Conservation (phyloP, 1,140 invertebrate species). For the Drosophila funebris region DNA sequence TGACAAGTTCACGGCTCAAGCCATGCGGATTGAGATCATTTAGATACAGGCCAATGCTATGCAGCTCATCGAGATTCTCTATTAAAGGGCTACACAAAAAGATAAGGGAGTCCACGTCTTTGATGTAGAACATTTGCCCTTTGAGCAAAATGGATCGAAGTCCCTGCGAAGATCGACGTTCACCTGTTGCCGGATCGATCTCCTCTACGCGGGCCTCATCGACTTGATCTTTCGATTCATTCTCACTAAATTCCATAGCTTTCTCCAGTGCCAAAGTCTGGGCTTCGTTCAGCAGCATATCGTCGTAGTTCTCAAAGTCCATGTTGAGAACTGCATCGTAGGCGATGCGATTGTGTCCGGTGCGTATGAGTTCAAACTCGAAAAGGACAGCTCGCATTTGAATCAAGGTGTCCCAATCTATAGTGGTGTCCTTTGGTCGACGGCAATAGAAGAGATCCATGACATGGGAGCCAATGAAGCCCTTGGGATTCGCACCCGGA, state of each 20-base stretch:
- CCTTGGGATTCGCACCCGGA: slow-evolving; percentile 81
- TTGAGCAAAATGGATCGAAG: slow-evolving; percentile 89
- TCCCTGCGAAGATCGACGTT: slow-evolving; percentile 88
- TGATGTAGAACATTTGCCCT: slow-evolving; percentile 93
- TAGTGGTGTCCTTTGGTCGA: slow-evolving; percentile 89
- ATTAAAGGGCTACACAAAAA: slow-evolving; percentile 95
- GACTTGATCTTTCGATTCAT: slow-evolving; percentile 27
- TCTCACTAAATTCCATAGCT: slow-evolving; percentile 53
- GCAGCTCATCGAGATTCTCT: slow-evolving; percentile 92
- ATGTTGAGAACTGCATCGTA: slow-evolving; percentile 72
- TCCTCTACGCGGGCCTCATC: slow-evolving; percentile 44
- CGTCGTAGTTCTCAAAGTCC: slow-evolving; percentile 76
- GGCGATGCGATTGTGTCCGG: slow-evolving; percentile 67
- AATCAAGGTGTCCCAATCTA: slow-evolving; percentile 90
- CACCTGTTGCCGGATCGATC: slow-evolving; percentile 71
- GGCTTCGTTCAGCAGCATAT: slow-evolving; percentile 71
- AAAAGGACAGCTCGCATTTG: slow-evolving; percentile 90
- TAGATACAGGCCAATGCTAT: slow-evolving; percentile 90
- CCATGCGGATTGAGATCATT: slow-evolving; percentile 95
- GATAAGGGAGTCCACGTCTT: slow-evolving; percentile 90
- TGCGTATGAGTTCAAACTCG: slow-evolving; percentile 89
- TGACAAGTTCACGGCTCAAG: slow-evolving; percentile 92
- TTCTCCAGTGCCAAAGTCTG: slow-evolving; percentile 57
- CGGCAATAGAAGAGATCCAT: slow-evolving; percentile 88
- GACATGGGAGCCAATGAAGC: slow-evolving; percentile 87